Evolutionary conservation across 30 jellyfish, hydroid and myxozoan species (phyloP).

Genomic region (Pelagia noctiluca): DNA sequence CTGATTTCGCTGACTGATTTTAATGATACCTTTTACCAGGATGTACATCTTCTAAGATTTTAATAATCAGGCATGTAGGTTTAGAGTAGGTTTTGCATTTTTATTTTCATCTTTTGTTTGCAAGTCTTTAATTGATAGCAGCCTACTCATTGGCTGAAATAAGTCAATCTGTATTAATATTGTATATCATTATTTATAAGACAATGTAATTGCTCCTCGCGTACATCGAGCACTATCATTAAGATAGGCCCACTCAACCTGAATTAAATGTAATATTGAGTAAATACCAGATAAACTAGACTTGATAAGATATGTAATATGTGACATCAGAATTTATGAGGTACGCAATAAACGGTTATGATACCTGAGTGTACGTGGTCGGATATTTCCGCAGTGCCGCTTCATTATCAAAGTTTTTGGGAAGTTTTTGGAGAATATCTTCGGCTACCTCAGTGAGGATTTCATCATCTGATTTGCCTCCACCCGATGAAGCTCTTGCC

Average conservation of each 20-base stretch:
- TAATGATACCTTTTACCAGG: background rate
- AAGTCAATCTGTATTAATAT: background rate
- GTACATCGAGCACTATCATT: too few relatives aligned
- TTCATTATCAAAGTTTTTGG: slow-evolving; percentile 82
- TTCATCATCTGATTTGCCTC: slow-evolving; percentile 92
- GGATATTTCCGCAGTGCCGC: slow-evolving; percentile 91
- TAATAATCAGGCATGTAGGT: background rate
- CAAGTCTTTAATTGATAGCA: too few relatives aligned
- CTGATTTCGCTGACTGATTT: background rate
- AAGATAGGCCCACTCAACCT: too few relatives aligned
- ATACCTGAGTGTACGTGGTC: slow-evolving; percentile 85
- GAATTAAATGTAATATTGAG: too few relatives aligned
- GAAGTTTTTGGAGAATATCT: slow-evolving; percentile 85
- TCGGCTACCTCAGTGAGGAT: slow-evolving; percentile 91
- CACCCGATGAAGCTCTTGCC: slow-evolving; percentile 89
- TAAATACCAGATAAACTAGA: too few relatives aligned
- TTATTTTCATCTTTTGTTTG: background rate
- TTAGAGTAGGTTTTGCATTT: background rate
- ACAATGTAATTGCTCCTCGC: too few relatives aligned
- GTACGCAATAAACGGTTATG: too few relatives aligned
- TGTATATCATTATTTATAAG: background rate
- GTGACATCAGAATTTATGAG: too few relatives aligned
- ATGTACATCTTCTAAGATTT: background rate
- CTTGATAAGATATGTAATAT: too few relatives aligned
- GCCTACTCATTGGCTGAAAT: background rate